Base-by-base conservation (phyloP, 1,140 invertebrate species). In the Caenorhabditis latens region DNA sequence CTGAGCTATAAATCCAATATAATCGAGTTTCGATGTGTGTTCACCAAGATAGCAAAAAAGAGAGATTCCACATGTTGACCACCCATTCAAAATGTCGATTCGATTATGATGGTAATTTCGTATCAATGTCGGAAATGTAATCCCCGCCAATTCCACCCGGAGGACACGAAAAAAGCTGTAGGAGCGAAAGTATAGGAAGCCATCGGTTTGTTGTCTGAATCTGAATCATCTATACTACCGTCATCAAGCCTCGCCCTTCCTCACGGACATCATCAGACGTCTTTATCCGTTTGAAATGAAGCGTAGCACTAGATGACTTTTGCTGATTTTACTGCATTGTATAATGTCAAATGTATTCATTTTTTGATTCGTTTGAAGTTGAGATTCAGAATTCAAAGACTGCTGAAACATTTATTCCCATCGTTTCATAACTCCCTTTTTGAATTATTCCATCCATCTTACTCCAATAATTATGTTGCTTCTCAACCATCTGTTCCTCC, bases 91-190 rank as follows among this genome's bases (percentile, higher is more conserved):
- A 61, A 79, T 50, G 46, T 79, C 46, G 71, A 48, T 79, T 79
- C 71, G 71, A 79, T 79, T 50, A 79, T 79, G 65, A 79, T 79
- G 71, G 71, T 79, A 79, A 79, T 79, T 79, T 79, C 71, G 71
- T 79, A 79, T 79, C 71, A 79, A 79, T 79, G 71, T 79, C 71
- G 71, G 71, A 79, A 79, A 79, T 79, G 71, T 24, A 79, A 79
- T 79, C 67, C 43, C n/a, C 21, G 0, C 61, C 21, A 79, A 79
- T 67, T 24, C 71, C 9, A 19, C n/a, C 71, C 16, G 21, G 46
- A 79, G 1, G 71, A 50, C 9, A 79, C n/a, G 19, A 79, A 79
- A 79, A 24, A 79, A 79, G 19, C n/a, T n/a, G 46, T 53, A 42
- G 46, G 14, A n/a, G 71, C 50, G 71, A 79, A 79, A 79, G 71